A percentile compares a stretch with the other conserved stretches of the same genome.
Conservation (phyloP, 2,797 vertebrate species). For the Spea hammondii region DNA sequence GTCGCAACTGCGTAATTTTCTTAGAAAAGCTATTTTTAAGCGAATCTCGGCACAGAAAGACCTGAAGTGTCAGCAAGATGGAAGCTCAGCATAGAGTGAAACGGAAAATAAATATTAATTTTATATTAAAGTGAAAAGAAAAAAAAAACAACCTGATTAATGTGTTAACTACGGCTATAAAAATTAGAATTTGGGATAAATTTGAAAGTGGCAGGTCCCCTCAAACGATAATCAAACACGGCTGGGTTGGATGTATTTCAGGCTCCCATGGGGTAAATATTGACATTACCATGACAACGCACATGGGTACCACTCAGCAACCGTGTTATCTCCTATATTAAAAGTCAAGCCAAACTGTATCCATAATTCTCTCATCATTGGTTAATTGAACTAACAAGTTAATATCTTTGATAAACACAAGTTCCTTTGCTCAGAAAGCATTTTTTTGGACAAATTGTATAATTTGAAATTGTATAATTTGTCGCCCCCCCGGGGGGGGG, state of each 20-base stretch:
- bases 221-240: no score
- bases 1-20: no score
- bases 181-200: no score
- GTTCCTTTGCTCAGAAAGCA: neutral
- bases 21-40: no score
- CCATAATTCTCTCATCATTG: neutral
- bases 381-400: constrained; percentile 1
- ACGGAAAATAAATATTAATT: no score
- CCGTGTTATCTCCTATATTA: neutral
- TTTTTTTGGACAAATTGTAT: neutral
- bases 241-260: neutral
- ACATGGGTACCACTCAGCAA: neutral
- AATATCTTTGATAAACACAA: neutral
- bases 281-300: constrained; percentile 1
- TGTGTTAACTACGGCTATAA: no score
- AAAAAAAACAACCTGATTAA: no score
- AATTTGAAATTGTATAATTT: neutral
- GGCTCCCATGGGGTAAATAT: neutral
- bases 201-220: no score
- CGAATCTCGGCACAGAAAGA: no score
- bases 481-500: neutral
- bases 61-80: no score
- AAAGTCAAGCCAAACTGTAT: neutral
- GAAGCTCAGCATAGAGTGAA: no score
- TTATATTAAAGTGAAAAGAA: no score